Conservation (phyloP, 2,797 vertebrate species). For the Discoglossus pictus region DNA sequence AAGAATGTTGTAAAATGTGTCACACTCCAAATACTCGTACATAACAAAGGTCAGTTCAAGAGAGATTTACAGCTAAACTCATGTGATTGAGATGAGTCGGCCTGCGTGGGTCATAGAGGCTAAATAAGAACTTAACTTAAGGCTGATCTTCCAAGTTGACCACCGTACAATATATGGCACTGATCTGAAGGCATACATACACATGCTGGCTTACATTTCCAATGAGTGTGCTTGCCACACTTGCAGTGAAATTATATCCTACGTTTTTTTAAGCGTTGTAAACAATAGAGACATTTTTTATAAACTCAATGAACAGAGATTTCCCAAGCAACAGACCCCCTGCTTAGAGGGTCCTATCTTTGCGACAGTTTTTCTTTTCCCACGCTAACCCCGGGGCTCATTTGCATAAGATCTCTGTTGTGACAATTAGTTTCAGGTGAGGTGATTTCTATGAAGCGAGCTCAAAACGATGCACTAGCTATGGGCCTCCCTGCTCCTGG, state of each 20-base stretch:
- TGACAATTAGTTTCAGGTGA: slow-evolving; percentile 98
- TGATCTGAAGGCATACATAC: slow-evolving; percentile 55
- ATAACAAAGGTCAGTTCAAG: slow-evolving; percentile 31
- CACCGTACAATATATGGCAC: slow-evolving; percentile 44
- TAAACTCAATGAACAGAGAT: slow-evolving; percentile 85
- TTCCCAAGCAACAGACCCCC: slow-evolving; percentile 90
- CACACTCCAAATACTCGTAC: slow-evolving; percentile 8
- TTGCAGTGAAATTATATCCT: slow-evolving; percentile 66
- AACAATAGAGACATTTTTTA: slow-evolving; percentile 79
- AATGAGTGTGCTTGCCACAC: slow-evolving; percentile 72
- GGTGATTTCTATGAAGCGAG: slow-evolving; percentile 91
- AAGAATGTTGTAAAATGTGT: slow-evolving; percentile 5
- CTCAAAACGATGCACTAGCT: slow-evolving; percentile 76
- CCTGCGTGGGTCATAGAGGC: slow-evolving; percentile 50
- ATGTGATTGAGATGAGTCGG: slow-evolving; percentile 43
- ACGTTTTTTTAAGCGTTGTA: slow-evolving; percentile 59
- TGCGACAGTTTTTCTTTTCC: slow-evolving; percentile 91
- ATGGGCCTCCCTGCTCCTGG: slow-evolving; percentile 82
- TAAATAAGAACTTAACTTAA: slow-evolving; percentile 39
- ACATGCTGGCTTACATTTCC: slow-evolving; percentile 65
- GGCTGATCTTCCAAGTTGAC: slow-evolving; percentile 52
- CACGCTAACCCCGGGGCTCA: slow-evolving; percentile 97
- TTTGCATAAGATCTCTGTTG: slow-evolving; percentile 95
- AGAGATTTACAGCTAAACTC: slow-evolving; percentile 11
- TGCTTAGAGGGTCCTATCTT: slow-evolving; percentile 94